phyloP scores from a whole-genome alignment of 2,113 vertebrate genomes.

The Cercopithecus mona region DNA sequence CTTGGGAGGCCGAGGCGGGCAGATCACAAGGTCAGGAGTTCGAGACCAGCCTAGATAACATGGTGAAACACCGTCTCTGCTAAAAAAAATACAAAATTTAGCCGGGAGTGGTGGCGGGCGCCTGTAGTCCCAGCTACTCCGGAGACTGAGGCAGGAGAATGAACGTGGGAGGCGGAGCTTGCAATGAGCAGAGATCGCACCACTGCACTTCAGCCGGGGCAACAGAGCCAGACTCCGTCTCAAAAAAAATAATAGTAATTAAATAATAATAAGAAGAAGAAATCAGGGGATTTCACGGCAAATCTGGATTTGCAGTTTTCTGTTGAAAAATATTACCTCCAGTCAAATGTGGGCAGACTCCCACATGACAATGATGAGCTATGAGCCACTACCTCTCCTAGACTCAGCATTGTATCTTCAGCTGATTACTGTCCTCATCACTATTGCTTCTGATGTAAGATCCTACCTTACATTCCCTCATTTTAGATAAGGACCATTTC shows the following conservation, averaged over 20 bases:
- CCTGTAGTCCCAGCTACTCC: no score
- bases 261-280: background rate
- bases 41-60: no score
- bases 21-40: no score
- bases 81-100: no score
- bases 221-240: no score
- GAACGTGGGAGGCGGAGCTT: accelerated
- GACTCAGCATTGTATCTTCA: background rate
- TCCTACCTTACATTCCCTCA: background rate
- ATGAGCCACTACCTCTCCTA: background rate
- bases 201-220: no score
- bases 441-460: background rate
- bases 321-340: background rate
- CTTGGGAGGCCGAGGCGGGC: no score
- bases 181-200: accelerated
- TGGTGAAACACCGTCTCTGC: no score
- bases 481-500: background rate
- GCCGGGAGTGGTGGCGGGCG: no score
- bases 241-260: no score
- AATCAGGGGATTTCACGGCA: background rate
- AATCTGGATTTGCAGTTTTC: background rate
- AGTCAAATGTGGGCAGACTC: background rate
- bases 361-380: background rate
- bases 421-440: accelerated
- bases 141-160: no score